A percentile compares a stretch with the other conserved stretches of the same genome.
phyloP scores from a whole-genome alignment of 2,797 vertebrate genomes.

The Cirrhinus mrigala region DNA sequence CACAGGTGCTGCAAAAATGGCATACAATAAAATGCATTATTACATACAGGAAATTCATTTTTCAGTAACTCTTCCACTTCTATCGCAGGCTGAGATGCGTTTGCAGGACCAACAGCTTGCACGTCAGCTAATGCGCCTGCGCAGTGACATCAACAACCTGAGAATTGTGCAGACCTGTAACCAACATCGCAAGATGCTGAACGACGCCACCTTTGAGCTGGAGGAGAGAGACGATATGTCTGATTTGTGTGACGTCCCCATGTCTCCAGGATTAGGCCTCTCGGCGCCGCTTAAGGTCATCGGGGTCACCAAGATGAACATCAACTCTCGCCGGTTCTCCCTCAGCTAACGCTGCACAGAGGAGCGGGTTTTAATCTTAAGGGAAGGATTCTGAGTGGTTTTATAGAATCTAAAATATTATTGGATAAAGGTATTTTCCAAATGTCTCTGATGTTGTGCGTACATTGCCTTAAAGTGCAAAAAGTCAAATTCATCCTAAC shows the following conservation, averaged over 20 bases:
- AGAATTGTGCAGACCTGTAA: slow-evolving; percentile 96
- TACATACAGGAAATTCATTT: not conserved
- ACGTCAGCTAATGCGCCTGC: slow-evolving; percentile 90
- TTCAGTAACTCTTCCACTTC: not conserved
- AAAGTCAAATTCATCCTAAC: not conserved
- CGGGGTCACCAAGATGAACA: slow-evolving; percentile 98
- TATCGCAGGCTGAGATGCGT: slow-evolving; percentile 88
- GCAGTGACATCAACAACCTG: slow-evolving; percentile 91
- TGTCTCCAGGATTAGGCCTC: slow-evolving; percentile 89
- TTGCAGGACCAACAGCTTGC: slow-evolving; percentile 96
- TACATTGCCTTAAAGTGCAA: not conserved
- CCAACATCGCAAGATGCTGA: slow-evolving; percentile 93
- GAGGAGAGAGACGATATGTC: slow-evolving; percentile 93
- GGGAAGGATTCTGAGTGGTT: not conserved
- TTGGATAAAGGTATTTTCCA: not conserved
- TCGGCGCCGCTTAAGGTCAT: slow-evolving; percentile 93
- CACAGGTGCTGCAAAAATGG: not conserved
- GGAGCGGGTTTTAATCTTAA: not conserved
- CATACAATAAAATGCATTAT: not conserved
- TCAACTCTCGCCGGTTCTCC: slow-evolving; percentile 94
- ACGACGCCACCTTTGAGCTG: slow-evolving; percentile 90
- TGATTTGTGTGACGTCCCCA: slow-evolving; percentile 90
- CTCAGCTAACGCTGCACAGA: slow-evolving; percentile 81
- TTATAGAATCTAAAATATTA: not conserved
- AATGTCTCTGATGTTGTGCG: not conserved